These are phyloP conservation scores for Cyclopterus lumpus DNA, from an alignment of 2,797 vertebrate species.

Conservation along the genomic window DNA sequence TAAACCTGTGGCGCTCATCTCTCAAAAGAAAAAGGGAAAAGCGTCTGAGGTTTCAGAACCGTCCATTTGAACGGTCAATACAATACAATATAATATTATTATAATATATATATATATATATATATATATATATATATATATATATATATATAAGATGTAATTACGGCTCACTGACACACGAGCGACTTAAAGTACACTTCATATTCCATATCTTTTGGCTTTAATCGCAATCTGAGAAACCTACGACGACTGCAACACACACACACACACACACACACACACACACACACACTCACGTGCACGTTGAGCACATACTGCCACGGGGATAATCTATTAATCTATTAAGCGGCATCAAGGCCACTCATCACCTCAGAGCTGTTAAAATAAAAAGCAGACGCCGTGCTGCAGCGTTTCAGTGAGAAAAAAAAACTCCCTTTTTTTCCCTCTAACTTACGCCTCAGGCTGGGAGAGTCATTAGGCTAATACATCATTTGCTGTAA, in stretches of 20 bases:
- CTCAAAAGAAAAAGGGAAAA: neutral
- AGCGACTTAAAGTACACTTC: constrained; percentile 18
- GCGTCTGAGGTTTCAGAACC: constrained; percentile 11
- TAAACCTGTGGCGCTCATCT: constrained; percentile 1
- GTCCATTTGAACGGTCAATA: constrained; percentile 22
- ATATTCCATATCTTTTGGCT: constrained; percentile 18
- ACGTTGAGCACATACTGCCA: constrained; percentile 9
- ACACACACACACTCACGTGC: constrained; percentile 12
- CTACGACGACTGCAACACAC: constrained; percentile 9
- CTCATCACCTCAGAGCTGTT: constrained; percentile 46
- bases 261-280: neutral
- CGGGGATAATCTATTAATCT: constrained; percentile 56
- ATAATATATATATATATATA: no score
- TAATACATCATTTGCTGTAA: constrained; percentile 51
- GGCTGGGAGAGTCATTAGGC: constrained; percentile 33
- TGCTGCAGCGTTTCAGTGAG: constrained; percentile 27
- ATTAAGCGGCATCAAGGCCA: constrained; percentile 44
- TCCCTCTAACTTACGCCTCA: constrained; percentile 11
- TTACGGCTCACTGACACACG: constrained; percentile 32
- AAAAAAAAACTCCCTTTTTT: constrained; percentile 27
- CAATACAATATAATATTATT: no score
- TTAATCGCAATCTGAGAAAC: constrained; percentile 8
- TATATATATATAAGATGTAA: no score
- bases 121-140: no score
- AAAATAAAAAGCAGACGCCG: constrained; percentile 34